phyloP scores from a whole-genome alignment of 92 coral and sea anemone species.

The Nematostella vectensis region DNA sequence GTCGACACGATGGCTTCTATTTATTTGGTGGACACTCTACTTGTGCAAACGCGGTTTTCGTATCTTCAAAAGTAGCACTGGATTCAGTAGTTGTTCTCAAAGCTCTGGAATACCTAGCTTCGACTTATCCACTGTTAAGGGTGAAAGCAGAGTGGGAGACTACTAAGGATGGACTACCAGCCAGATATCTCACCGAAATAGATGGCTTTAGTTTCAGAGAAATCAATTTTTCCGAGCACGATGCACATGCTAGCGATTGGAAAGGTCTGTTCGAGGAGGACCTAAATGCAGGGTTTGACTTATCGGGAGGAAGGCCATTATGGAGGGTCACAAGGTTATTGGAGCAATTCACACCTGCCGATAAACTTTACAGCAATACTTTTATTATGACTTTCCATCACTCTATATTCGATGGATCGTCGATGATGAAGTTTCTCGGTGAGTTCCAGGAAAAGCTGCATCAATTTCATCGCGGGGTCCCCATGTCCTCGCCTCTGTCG shows the following conservation, averaged over 20 bases:
- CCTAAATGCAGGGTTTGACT: not conserved
- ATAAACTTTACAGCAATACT: not conserved
- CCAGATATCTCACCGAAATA: not conserved
- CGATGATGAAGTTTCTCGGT: not conserved
- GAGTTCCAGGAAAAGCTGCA: not conserved
- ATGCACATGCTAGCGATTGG: not conserved
- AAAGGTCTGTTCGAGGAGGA: not conserved
- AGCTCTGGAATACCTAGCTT: not conserved
- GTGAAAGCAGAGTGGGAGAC: not conserved
- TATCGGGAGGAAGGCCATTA: not conserved
- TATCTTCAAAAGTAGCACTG: not conserved
- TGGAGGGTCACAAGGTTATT: not conserved
- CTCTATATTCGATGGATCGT: not conserved
- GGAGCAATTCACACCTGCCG: not conserved
- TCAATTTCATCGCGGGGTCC: not conserved
- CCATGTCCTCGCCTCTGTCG: not conserved
- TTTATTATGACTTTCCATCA: conserved; percentile 1
- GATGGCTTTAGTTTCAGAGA: not conserved
- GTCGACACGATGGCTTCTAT: not conserved
- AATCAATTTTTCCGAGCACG: not conserved
- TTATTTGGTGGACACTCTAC: not conserved
- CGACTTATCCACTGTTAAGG: not conserved
- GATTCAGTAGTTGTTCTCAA: not conserved
- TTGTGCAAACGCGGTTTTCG: not conserved
- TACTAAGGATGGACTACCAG: not conserved